phyloP scores from a whole-genome alignment of 2,113 vertebrate genomes.

The Catharus bicknelli region DNA sequence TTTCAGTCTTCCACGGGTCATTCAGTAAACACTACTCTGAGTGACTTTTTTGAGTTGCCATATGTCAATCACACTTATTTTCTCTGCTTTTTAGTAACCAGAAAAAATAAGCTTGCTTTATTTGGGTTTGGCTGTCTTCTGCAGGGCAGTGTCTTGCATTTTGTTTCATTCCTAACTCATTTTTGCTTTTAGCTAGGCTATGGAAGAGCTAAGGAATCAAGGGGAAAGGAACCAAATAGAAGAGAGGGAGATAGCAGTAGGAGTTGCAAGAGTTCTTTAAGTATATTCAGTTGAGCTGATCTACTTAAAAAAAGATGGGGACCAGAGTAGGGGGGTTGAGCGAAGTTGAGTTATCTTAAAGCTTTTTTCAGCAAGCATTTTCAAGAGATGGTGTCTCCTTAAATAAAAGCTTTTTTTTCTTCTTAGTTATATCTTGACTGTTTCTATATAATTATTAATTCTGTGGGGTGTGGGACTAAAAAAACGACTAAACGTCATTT shows the following conservation, averaged over 20 bases:
- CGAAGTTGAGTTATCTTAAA: neutral
- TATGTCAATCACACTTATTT: slow-evolving; percentile 67
- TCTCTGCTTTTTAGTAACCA: slow-evolving; percentile 5
- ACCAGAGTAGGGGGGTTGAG: fast-evolving
- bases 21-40: slow-evolving; percentile 51
- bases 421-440: neutral
- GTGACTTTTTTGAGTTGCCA: slow-evolving; percentile 60
- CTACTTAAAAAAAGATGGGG: fast-evolving
- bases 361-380: neutral
- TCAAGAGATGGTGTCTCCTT: neutral
- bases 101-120: slow-evolving; percentile 52
- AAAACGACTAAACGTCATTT: neutral
- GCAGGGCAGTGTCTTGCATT: neutral
- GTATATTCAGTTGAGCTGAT: neutral
- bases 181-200: slow-evolving; percentile 36
- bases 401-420: neutral
- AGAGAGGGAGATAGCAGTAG: neutral
- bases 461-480: neutral
- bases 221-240: neutral
- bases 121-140: slow-evolving; percentile 41
- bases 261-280: neutral
- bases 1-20: slow-evolving; percentile 65
- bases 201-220: neutral
- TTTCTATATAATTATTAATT: neutral
- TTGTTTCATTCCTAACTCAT: neutral